Evolutionary conservation across 2,888 invertebrate species (phyloP).

Genomic region (Aphidius colemani): DNA sequence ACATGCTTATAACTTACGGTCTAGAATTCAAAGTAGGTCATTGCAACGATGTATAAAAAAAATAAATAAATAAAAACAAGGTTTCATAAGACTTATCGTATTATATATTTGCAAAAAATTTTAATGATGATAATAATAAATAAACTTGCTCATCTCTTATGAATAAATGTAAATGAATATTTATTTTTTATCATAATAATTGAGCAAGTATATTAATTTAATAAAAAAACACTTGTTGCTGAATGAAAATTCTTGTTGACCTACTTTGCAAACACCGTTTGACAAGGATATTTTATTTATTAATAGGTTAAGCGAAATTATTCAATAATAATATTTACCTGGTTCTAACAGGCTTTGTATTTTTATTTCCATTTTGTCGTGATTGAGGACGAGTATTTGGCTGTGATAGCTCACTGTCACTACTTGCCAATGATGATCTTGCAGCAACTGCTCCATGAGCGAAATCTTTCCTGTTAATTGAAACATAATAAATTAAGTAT

Average conservation of each 20-base stretch:
- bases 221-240: neutral
- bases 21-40: conserved; percentile 31
- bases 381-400: conserved; percentile 57
- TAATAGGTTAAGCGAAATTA: conserved; percentile 13
- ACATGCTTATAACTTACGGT: conserved; percentile 39
- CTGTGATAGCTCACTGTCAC: conserved; percentile 64
- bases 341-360: conserved; percentile 45
- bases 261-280: conserved; percentile 6
- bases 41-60: conserved; percentile 18
- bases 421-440: conserved; percentile 62
- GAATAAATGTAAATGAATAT: neutral
- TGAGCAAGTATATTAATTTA: too few relatives aligned
- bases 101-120: neutral
- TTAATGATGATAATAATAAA: neutral
- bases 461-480: conserved; percentile 63
- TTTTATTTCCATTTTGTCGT: conserved; percentile 46
- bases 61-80: neutral
- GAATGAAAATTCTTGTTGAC: neutral
- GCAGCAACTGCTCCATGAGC: conserved; percentile 67
- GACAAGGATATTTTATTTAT: conserved; percentile 10
- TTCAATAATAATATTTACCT: conserved; percentile 39
- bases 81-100: conserved; percentile 1
- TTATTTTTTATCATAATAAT: neutral
- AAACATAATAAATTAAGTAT: neutral
- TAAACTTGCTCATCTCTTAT: neutral